Conservation (phyloP, 2,797 vertebrate species). For the Chelon auratus region DNA sequence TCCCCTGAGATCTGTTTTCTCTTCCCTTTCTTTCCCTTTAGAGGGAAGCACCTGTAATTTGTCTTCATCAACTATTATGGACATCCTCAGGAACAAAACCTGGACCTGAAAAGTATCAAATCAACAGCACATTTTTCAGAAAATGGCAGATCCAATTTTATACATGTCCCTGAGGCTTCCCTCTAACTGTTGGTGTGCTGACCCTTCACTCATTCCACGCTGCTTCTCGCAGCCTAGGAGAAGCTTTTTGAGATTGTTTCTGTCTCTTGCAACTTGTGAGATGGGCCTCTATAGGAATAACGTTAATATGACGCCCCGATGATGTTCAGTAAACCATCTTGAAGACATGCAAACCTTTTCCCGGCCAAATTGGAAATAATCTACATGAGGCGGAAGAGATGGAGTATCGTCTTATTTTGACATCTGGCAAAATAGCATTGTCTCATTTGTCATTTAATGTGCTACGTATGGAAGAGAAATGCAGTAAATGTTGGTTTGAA, state of each 20-base stretch:
- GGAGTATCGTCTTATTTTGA: conserved; percentile 56
- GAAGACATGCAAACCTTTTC: conserved; percentile 61
- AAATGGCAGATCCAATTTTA: conserved; percentile 89
- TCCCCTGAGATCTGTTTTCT: conserved; percentile 56
- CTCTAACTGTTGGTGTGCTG: conserved; percentile 82
- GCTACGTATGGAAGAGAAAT: conserved; percentile 40
- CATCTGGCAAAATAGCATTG: conserved; percentile 55
- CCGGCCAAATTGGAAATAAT: conserved; percentile 72
- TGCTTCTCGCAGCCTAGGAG: conserved; percentile 60
- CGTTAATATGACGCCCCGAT: conserved; percentile 71
- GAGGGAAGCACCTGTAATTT: conserved; percentile 81
- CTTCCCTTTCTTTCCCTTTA: conserved; percentile 53
- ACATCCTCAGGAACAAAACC: conserved; percentile 81
- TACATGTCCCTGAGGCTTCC: conserved; percentile 82
- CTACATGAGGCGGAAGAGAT: conserved; percentile 58
- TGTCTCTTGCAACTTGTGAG: conserved; percentile 69
- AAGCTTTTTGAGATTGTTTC: conserved; percentile 79
- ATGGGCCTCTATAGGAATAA: conserved; percentile 53
- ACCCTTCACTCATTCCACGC: conserved; percentile 82
- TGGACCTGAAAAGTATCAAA: conserved; percentile 83
- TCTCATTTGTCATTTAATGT: conserved; percentile 62
- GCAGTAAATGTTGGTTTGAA: conserved; percentile 33
- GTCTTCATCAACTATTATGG: conserved; percentile 86
- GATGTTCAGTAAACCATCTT: conserved; percentile 53
- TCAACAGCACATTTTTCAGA: conserved; percentile 86